Evolutionary conservation across 2,113 vertebrate genomes (phyloP), one percentile per base, ranked within the genome.

Genomic region (Chiloscyllium plagiosum): DNA sequence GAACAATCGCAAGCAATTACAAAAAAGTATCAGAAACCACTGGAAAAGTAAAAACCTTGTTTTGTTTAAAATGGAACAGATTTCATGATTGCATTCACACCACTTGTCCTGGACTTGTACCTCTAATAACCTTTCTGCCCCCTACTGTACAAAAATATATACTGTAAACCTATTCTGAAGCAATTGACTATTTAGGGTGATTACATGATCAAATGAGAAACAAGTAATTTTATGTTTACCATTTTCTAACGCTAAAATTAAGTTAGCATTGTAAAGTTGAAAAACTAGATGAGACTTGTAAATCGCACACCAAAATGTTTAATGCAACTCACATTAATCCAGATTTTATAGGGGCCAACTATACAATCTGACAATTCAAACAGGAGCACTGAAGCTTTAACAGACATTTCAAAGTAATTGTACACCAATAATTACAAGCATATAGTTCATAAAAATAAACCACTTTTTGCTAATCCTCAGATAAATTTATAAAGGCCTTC

Each of bases 351-450:
- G 66, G 37, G 56, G 61, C 89, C 33, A 61, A n/a, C 52, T 90
- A n/a, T n/a, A 66, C 33, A 93, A 37, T 66, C 33, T 93, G n/a
- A 65, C 89, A 66, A n/a, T 93, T 93, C 89, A 68, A 37, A 93
- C 37, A 10, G 89, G 66, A 92, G 37, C 61, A 66, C 19, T 66
- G 26, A 15, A 92, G n/a, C 37, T 93, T 68, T 66, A 68, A 65
- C 17, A 66, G 89, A 68, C 61, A 93, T 93, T n/a, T 68, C 89
- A 66, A 92, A 61, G 12, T 12, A 61, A 61, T 61, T 10, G 20
- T 66, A 56, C n/a, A 61, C 89, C 61, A 61, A 90, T 90, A 33
- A 92, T 93, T 66, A 93, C 89, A 93, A 93, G n/a, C 52, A 92
- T 65, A 19, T 65, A 17, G 37, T 37, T 66, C 37, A 68, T 5